phyloP scores from a whole-genome alignment of 2,797 vertebrate species.

The Helicolenus hilgendorfi region DNA sequence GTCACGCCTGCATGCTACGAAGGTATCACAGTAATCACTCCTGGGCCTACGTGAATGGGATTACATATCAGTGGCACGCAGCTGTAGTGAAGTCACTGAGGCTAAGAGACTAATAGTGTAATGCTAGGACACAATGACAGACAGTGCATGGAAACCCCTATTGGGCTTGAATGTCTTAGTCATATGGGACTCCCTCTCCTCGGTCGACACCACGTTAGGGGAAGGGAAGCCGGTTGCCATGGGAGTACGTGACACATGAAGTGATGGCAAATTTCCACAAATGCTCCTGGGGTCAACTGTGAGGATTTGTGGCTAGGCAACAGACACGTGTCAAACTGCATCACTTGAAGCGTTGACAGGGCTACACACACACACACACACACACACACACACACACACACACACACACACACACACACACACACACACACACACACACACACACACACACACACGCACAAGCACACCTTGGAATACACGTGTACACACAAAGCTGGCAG shows the following conservation, averaged over 20 bases:
- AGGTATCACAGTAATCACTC: conserved; percentile 49
- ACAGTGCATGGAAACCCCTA: conserved; percentile 38
- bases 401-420: background rate
- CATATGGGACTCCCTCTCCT: conserved; percentile 52
- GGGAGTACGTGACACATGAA: conserved; percentile 67
- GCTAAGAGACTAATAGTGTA: conserved; percentile 38
- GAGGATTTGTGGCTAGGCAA: conserved; percentile 75
- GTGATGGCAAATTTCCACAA: conserved; percentile 67
- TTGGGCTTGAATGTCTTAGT: conserved; percentile 50
- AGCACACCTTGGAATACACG: conserved; percentile 5
- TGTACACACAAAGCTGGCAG: background rate
- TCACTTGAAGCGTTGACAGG: conserved; percentile 54
- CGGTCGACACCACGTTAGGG: background rate
- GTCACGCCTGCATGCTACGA: conserved; percentile 63
- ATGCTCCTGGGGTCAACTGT: conserved; percentile 55
- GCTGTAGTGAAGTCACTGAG: conserved; percentile 44
- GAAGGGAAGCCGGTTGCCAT: conserved; percentile 45
- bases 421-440: conserved; percentile 10
- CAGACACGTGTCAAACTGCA: conserved; percentile 55
- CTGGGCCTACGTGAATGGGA: conserved; percentile 38
- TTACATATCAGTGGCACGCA: conserved; percentile 45
- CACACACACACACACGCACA: background rate
- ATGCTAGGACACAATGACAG: conserved; percentile 50
- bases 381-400: conserved; percentile 10
- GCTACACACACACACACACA: background rate